Percentiles rank a stretch among this genome's conserved stretches.
These are phyloP conservation scores for Sigmodon hispidus DNA, from an alignment of 2,113 vertebrate species.

Conservation along the genomic window DNA sequence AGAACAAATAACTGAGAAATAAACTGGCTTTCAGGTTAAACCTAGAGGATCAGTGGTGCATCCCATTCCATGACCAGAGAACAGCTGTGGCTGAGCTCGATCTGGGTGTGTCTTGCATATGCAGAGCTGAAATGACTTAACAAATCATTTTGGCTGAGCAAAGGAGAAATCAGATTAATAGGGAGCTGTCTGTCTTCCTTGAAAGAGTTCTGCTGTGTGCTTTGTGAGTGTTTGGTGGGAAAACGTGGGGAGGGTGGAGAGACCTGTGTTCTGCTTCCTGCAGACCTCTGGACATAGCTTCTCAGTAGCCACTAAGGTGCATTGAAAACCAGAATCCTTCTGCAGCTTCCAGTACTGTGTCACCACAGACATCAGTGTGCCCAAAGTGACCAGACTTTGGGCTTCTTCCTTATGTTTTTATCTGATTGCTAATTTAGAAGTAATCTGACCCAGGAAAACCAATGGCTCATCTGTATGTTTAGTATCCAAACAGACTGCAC, in stretches of 20 bases:
- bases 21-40: not conserved
- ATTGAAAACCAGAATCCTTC: not conserved
- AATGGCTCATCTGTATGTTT: not conserved
- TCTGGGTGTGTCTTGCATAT: not conserved
- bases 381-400: not conserved
- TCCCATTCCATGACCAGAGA: no score
- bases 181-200: not conserved
- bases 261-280: not conserved
- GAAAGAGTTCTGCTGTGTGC: not conserved
- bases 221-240: not conserved
- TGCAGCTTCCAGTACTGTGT: not conserved
- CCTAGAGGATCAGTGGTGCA: not conserved
- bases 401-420: not conserved
- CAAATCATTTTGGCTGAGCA: not conserved
- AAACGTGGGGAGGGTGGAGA: no score
- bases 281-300: not conserved
- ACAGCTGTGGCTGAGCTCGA: not conserved
- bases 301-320: not conserved
- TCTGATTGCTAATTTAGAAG: constrained; percentile 10
- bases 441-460: constrained; percentile 34
- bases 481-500: not conserved
- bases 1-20: not conserved
- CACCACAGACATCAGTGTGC: not conserved
- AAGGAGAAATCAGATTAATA: not conserved
- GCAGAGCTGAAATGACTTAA: not conserved